Base-by-base conservation (phyloP, 2,113 vertebrate species). In the Centropus bengalensis region DNA sequence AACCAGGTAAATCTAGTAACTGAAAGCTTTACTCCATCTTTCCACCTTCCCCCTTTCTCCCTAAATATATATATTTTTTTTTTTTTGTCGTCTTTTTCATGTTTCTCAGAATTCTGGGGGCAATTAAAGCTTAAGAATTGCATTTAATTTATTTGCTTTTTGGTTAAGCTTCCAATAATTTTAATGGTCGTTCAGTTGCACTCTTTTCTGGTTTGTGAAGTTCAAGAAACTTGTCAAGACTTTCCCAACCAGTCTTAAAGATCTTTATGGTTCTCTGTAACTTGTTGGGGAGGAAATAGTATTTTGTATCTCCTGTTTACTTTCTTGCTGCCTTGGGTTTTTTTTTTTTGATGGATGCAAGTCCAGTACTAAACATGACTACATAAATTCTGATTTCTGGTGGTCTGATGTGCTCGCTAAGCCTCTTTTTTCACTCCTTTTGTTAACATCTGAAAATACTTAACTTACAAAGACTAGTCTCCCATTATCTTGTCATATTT, bases 1-100 rank as follows among this genome's bases (percentile, higher is more conserved):
- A 98, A 89, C 98, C 99, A 97, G 99, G 99, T 99, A 98, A 91
- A 69, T 27, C 7, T 26, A 78, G 14, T 21, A 85, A 28, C 22
- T 66, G 28, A 59, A 82, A 70, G 4, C n/a, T 79, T 63, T 42
- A 26, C 6, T 3, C 6, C 2, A 66, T 80, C 40, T 19, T 5
- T 33, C 5, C 12, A 4, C 6, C 2, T 54, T 26, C 6, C 9
- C 7, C 21, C 6, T 13, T 58, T 49, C 6, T 77, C 18, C 9
- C 42, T 69, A 4, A 0, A 2, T 28, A 1, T 44, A 32, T 42
- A 86, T 81, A 18, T 5, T 30, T 69, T 1, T 0, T 6, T 0
- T 6, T 64, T 82, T 67, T 3, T 68, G 12, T 59, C 54, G 19
- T 69, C 4, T 0, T 21, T 0, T 38, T 80, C n/a, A 16, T 36